Conservation (phyloP, 2,113 vertebrate species). For the Xyrauchen texanus region DNA sequence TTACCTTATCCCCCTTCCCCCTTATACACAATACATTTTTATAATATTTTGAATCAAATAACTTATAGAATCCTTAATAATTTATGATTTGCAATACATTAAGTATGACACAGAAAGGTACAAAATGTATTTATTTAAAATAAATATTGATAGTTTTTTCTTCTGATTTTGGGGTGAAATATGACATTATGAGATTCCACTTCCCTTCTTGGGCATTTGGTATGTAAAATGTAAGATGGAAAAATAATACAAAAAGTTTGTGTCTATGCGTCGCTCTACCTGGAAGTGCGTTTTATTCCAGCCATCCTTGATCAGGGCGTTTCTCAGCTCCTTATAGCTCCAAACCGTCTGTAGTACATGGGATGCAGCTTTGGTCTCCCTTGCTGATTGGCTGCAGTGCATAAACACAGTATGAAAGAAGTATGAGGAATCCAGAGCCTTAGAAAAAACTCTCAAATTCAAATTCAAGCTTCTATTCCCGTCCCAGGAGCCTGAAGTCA, state of each 20-base stretch:
- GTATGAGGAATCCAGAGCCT: not conserved
- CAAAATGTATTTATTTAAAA: too few relatives aligned
- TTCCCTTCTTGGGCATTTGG: too few relatives aligned
- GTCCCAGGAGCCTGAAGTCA: slow-evolving; percentile 45
- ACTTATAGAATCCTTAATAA: too few relatives aligned
- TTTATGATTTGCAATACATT: too few relatives aligned
- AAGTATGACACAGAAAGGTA: too few relatives aligned
- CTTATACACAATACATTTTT: too few relatives aligned
- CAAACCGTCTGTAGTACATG: slow-evolving; percentile 96
- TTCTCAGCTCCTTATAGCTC: slow-evolving; percentile 94
- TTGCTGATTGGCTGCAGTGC: slow-evolving; percentile 82
- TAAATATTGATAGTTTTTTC: too few relatives aligned
- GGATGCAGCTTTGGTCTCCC: slow-evolving; percentile 95
- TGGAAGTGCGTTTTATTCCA: slow-evolving; percentile 98
- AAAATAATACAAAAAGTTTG: not conserved
- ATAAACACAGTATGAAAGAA: not conserved
- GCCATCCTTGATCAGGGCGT: slow-evolving; percentile 88
- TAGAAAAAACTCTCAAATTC: slow-evolving; percentile 47
- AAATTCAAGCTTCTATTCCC: slow-evolving; percentile 45
- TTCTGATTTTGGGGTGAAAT: too few relatives aligned
- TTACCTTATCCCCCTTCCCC: too few relatives aligned
- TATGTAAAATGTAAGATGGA: too few relatives aligned
- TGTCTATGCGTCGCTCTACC: slow-evolving; percentile 67
- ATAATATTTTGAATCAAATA: too few relatives aligned
- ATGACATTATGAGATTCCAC: too few relatives aligned